Base-by-base conservation (phyloP, 2,797 vertebrate species). In the Pangasius macronema region DNA sequence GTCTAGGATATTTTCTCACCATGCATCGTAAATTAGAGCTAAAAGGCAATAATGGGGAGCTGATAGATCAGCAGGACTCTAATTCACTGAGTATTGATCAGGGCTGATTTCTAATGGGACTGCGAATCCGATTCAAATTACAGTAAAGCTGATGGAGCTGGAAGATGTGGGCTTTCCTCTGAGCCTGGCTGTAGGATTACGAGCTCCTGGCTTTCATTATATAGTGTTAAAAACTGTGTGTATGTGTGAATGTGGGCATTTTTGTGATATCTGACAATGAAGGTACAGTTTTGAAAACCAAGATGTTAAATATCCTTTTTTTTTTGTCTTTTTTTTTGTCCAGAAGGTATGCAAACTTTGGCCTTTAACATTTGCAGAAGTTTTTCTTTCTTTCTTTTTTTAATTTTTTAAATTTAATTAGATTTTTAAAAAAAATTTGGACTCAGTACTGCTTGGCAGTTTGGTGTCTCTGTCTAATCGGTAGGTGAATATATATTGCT, bases 61-160 rank as follows among this genome's bases (percentile, higher is more conserved):
- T 98, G 98, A 98, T 98, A 96, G 97, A 98, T 99, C 97, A 98
- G 96, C 92, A 94, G 95, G 96, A 97, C 96, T 97, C 96, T 98
- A 97, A 98, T 97, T 98, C 97, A 97, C 96, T 97, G 96, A 93
- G 85, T 97, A 99, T 99, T 95, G 98, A 99, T 98, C 94, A 91
- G 90, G 87, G 59, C 94, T 92, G 95, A 97, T 97, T 96, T 95
- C 96, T 98, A 98, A 97, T 97, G 96, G 96, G 96, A 96, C 93
- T 88, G 95, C 94, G 96, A 95, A 96, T 95, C 96, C 94, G 96
- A 96, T 97, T 96, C 95, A 96, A 96, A 96, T 97, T 97, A 97
- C 97, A 96, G 96, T 90, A 96, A 30, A 96, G 94, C 95, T 92
- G 94, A 95, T 96, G 95, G 95, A 94, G 93, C 94, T 95, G 93